phyloP scores from a whole-genome alignment of 2,797 vertebrate species.

The Clarias pachynema region DNA sequence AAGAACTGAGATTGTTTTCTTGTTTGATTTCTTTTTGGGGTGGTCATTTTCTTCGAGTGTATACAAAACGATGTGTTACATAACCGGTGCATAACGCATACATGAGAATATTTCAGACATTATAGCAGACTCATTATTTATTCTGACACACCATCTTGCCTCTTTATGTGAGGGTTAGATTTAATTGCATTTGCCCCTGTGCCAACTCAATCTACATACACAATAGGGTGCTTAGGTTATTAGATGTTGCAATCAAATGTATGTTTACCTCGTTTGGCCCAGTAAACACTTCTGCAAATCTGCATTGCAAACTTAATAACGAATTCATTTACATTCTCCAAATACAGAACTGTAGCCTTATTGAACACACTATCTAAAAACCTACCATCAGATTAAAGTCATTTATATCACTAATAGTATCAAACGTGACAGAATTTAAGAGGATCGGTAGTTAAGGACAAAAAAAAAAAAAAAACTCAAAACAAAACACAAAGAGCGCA shows the following conservation, averaged over 20 bases:
- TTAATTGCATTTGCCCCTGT: slow-evolving; percentile 36
- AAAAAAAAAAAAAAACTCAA: neutral
- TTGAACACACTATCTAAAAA: neutral
- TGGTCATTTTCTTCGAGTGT: neutral
- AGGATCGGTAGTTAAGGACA: neutral
- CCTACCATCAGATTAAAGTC: neutral
- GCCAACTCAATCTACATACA: slow-evolving; percentile 18
- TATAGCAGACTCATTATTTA: slow-evolving; percentile 29
- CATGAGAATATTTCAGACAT: slow-evolving; percentile 14
- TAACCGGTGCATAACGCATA: slow-evolving; percentile 15
- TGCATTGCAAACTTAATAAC: slow-evolving; percentile 12
- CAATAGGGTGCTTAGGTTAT: slow-evolving; percentile 30
- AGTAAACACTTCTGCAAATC: slow-evolving; percentile 23
- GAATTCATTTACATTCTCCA: neutral
- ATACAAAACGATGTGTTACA: neutral
- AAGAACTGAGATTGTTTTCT: neutral
- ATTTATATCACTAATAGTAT: slow-evolving; percentile 19
- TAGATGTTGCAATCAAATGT: slow-evolving; percentile 32
- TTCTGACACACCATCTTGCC: slow-evolving; percentile 25
- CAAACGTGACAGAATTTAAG: slow-evolving; percentile 23
- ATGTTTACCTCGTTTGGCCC: slow-evolving; percentile 33
- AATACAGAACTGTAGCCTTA: slow-evolving; percentile 12
- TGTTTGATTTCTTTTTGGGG: neutral
- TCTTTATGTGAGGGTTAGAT: slow-evolving; percentile 33
- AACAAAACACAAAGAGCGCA: neutral